A percentile compares a stretch with the other conserved stretches of the same genome.
Conservation (phyloP, 2,888 invertebrate species). For the Lydus trimaculatus region DNA sequence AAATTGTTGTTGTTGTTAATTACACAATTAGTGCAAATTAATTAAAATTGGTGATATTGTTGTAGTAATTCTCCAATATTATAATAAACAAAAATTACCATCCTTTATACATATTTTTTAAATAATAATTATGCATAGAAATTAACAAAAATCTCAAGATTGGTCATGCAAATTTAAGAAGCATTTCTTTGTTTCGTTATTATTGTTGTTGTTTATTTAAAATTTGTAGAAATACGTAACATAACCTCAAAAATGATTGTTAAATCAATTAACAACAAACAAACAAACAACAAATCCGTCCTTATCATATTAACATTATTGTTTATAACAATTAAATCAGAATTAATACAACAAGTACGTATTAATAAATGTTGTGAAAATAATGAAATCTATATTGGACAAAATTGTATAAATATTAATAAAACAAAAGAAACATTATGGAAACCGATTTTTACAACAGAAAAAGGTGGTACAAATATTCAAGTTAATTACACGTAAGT, state of each 20-base stretch:
- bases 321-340: conserved; percentile 13
- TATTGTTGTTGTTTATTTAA: not conserved
- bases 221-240: conserved; percentile 5
- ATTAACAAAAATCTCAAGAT: not conserved
- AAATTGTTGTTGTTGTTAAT: not conserved
- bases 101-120: too few species aligned
- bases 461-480: conserved; percentile 66
- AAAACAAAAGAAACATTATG: conserved; percentile 67
- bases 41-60: not conserved
- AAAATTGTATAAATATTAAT: conserved; percentile 69
- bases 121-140: too few species aligned
- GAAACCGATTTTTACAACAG: conserved; percentile 71
- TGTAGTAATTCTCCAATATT: too few species aligned
- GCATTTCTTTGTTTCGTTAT: too few species aligned
- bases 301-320: conserved; percentile 13
- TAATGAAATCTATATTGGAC: conserved; percentile 74
- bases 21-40: not conserved
- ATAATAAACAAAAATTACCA: too few species aligned
- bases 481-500: conserved; percentile 62
- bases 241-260: conserved; percentile 21
- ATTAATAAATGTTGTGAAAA: conserved; percentile 84
- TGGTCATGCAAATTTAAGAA: not conserved
- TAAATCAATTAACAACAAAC: not conserved
- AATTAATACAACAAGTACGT: conserved; percentile 27
- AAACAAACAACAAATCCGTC: conserved; percentile 8